Base-by-base conservation (phyloP, 2,797 vertebrate genomes). In the Phrynocephalus vlangalii region DNA sequence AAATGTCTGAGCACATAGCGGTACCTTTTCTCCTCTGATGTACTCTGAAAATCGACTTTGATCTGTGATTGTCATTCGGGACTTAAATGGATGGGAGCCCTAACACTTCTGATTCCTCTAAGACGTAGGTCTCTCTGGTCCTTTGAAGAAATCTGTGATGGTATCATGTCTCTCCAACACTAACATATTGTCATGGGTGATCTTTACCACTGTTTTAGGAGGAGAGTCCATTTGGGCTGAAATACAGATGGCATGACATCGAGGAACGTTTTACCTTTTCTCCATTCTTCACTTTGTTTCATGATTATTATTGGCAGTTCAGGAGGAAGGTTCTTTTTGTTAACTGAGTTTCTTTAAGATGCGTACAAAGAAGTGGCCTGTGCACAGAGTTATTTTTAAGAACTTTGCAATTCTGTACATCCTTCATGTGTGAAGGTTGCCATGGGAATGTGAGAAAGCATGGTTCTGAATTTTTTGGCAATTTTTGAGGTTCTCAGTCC, bases 391-490 rank as follows among this genome's bases (percentile, higher is more conserved):
- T 87, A 82, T 82, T 87, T 87, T 76, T 68, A 82, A 83, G 33
- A 83, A 68, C 73, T 52, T 83, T 26, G 30, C 73, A n/a, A 9
- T 83, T 83, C 80, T 78, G 48, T 68, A 26, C 48, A 70, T 83
- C 52, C 73, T 76, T 70, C 63, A 28, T 38, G 72, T 18, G 85
- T 73, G 56, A 67, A 30, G 11, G 77, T 86, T 86, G 84, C 66
- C 66, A 78, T 82, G 79, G 88, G 77, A 86, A 89, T 70, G 26
- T 28, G 78, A 16, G 73, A 79, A 86, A 52, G 77, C 38, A 30
- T 24, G 48, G 20, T 20, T 76, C 56, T 22, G 26, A 56, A 79
- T 28, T 60, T 67, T 67, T 72, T 72, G 80, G 83, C 83, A 80
- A 28, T 0, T 66, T 80, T 33, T 63, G 56, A 33, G 7, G 52